These are phyloP conservation scores for Eucriotettix oculatus DNA, from an alignment of 2,888 invertebrate genomes.

Conservation along the genomic window DNA sequence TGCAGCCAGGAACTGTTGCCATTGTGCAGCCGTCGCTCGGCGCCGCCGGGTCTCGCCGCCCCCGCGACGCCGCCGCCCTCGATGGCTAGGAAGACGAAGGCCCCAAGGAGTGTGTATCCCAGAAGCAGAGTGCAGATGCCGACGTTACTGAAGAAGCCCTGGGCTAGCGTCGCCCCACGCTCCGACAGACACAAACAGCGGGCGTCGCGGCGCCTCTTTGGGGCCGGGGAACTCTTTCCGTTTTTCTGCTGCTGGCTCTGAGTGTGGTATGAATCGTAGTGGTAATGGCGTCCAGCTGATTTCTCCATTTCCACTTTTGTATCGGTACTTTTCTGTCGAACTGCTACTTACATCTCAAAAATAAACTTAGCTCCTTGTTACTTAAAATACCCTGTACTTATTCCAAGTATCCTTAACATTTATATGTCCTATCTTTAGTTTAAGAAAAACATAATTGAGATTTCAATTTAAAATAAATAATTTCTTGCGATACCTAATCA, in stretches of 20 bases:
- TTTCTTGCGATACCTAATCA: no score
- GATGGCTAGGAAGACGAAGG: constrained; percentile 67
- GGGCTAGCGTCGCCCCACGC: not conserved
- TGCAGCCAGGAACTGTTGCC: constrained; percentile 14
- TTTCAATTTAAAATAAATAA: no score
- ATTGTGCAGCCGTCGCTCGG: constrained; percentile 27
- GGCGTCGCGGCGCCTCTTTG: not conserved
- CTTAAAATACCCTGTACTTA: no score
- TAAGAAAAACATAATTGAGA: no score
- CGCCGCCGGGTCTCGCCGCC: not conserved
- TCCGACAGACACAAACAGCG: not conserved
- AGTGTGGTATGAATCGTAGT: constrained; percentile 7
- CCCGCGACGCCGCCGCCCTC: constrained; percentile 41
- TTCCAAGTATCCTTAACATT: no score
- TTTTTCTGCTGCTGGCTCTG: constrained; percentile 2
- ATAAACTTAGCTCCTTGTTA: no score
- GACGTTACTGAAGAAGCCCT: constrained; percentile 29
- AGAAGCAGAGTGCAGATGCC: constrained; percentile 61
- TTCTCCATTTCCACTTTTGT: constrained; percentile 5
- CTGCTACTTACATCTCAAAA: no score
- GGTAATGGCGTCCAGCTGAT: constrained; percentile 5
- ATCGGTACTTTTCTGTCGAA: no score
- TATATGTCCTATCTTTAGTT: no score
- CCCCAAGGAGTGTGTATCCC: constrained; percentile 46
- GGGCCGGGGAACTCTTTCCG: constrained; percentile 1